phyloP scores from a whole-genome alignment of 2,888 invertebrate genomes.

The Oasisia sp. region DNA sequence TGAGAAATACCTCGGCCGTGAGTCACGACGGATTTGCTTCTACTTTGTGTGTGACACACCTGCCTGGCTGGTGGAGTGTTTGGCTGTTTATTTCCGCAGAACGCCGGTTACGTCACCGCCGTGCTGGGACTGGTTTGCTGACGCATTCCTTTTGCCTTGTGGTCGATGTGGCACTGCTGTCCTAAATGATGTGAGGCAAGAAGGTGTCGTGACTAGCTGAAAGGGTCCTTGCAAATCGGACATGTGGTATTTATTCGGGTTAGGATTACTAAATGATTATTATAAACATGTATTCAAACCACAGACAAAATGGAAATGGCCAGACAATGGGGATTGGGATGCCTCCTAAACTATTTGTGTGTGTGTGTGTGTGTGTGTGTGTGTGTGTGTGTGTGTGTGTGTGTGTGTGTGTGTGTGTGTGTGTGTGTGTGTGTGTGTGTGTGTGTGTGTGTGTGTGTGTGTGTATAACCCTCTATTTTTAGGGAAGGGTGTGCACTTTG shows the following conservation, averaged over 20 bases:
- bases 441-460: no score
- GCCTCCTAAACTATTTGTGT: no score
- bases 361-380: no score
- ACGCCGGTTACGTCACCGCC: not conserved
- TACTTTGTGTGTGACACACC: not conserved
- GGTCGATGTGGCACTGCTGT: not conserved
- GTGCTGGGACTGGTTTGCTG: not conserved
- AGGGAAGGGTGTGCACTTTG: no score
- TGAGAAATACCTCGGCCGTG: conserved; percentile 13
- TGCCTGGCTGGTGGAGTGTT: not conserved
- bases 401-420: no score
- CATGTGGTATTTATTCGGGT: not conserved
- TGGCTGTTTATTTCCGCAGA: not conserved
- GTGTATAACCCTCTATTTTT: no score
- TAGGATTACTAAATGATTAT: not conserved
- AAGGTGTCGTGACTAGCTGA: not conserved
- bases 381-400: no score
- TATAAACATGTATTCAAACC: no score
- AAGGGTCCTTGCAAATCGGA: not conserved
- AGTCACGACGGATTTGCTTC: not conserved
- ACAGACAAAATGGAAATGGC: no score
- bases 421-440: no score
- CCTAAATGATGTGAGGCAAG: not conserved
- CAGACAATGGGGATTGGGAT: no score
- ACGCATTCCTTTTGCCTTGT: not conserved